A percentile compares a stretch with the other conserved stretches of the same genome.
Evolutionary conservation across 2,888 invertebrate genomes (phyloP).

Genomic region (Deladenus siricidicola): DNA sequence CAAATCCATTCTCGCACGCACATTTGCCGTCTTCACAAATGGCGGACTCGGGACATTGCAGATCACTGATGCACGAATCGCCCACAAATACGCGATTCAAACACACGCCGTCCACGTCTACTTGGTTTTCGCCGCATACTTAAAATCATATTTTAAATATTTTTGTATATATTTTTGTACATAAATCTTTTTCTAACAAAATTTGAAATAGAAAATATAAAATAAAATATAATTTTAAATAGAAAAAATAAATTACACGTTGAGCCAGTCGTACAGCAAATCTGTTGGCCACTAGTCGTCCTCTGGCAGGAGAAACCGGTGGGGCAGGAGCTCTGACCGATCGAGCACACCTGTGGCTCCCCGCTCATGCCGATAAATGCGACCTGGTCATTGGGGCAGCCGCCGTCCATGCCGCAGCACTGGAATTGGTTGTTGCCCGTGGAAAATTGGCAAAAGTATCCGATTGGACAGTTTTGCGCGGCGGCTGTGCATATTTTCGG

Average conservation of each 20-base stretch:
- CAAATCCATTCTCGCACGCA: slow-evolving; percentile 40
- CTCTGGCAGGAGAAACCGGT: slow-evolving; percentile 50
- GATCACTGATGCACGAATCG: slow-evolving; percentile 36
- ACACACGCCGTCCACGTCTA: slow-evolving; percentile 46
- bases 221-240: slow-evolving; percentile 2
- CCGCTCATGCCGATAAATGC: slow-evolving; percentile 52
- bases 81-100: slow-evolving; percentile 39
- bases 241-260: slow-evolving; percentile 13
- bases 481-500: slow-evolving; percentile 48
- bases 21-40: slow-evolving; percentile 45
- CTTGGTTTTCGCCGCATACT: slow-evolving; percentile 47
- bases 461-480: slow-evolving; percentile 42
- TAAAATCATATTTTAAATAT: neutral
- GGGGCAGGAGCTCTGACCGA: slow-evolving; percentile 49
- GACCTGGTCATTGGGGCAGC: slow-evolving; percentile 50
- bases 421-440: slow-evolving; percentile 40
- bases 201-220: neutral
- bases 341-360: slow-evolving; percentile 49
- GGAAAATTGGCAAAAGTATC: slow-evolving; percentile 47
- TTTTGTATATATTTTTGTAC: neutral
- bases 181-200: neutral
- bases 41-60: slow-evolving; percentile 42
- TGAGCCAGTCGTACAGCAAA: slow-evolving; percentile 48
- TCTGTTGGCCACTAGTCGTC: slow-evolving; percentile 43
- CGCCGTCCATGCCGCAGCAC: slow-evolving; percentile 51